Conservation (phyloP, 1,140 invertebrate species). For the Leptinotarsa lineolata region DNA sequence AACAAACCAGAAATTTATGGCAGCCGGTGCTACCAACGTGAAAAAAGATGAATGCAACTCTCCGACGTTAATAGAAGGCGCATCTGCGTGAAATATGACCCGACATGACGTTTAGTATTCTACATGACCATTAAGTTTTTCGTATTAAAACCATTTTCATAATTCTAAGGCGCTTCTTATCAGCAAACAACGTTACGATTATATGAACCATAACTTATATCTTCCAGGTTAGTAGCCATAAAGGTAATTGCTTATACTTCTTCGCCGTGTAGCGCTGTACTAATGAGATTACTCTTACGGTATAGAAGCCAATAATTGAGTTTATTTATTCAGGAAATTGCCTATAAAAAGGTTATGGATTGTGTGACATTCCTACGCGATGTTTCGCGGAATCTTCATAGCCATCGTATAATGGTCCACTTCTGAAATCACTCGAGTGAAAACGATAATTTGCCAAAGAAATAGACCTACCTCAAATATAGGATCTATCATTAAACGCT, state of each 20-base stretch:
- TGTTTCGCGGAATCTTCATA: too few species aligned
- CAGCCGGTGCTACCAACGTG: neutral
- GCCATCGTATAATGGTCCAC: too few species aligned
- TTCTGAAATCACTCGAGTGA: too few species aligned
- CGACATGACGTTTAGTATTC: conserved; percentile 1
- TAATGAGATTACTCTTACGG: neutral
- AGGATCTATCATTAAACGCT: too few species aligned
- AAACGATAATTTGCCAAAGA: too few species aligned
- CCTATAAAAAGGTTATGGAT: neutral
- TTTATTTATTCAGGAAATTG: conserved; percentile 9
- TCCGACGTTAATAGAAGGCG: neutral
- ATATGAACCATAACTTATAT: conserved; percentile 6
- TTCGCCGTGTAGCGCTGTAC: neutral
- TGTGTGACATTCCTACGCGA: neutral
- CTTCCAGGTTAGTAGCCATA: conserved; percentile 1
- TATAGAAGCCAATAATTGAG: neutral
- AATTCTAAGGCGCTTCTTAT: neutral
- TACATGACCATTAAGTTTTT: neutral
- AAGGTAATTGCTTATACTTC: neutral
- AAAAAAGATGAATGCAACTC: neutral
- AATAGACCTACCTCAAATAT: too few species aligned
- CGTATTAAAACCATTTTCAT: conserved; percentile 8
- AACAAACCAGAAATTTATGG: neutral
- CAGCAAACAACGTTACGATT: conserved; percentile 8
- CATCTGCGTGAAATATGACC: neutral